Conservation (phyloP, 2,888 invertebrate genomes). For the Aspidiotus rigidus region DNA sequence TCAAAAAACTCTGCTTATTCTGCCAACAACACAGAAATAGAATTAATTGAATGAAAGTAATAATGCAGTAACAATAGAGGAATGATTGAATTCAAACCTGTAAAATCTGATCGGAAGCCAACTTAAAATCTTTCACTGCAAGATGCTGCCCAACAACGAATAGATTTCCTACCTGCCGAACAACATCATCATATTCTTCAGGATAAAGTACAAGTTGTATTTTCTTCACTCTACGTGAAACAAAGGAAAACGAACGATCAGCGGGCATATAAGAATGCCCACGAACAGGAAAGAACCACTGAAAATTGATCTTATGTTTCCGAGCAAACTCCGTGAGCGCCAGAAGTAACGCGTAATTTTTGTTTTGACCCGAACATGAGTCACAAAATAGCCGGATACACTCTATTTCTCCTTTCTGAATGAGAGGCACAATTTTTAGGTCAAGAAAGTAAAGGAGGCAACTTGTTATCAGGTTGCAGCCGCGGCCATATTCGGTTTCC, state of each 20-base stretch:
- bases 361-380: constrained; percentile 7
- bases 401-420: background rate
- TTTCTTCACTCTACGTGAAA: background rate
- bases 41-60: background rate
- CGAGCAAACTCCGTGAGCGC: background rate
- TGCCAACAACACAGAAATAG: background rate
- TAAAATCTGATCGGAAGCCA: background rate
- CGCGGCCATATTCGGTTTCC: constrained; percentile 1
- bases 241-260: constrained; percentile 4
- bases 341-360: background rate
- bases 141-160: background rate
- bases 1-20: background rate
- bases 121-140: background rate
- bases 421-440: background rate
- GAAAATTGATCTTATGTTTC: background rate
- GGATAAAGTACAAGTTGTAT: background rate
- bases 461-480: constrained; percentile 5
- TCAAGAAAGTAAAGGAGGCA: constrained; percentile 5
- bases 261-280: constrained; percentile 9
- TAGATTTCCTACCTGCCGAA: background rate
- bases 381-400: background rate
- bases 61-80: background rate
- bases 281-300: constrained; percentile 1
- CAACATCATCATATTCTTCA: constrained; percentile 7
- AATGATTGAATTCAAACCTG: constrained; percentile 3